Evolutionary conservation across 1,140 invertebrate species (phyloP).

Genomic region (Zelostemma sp.): DNA sequence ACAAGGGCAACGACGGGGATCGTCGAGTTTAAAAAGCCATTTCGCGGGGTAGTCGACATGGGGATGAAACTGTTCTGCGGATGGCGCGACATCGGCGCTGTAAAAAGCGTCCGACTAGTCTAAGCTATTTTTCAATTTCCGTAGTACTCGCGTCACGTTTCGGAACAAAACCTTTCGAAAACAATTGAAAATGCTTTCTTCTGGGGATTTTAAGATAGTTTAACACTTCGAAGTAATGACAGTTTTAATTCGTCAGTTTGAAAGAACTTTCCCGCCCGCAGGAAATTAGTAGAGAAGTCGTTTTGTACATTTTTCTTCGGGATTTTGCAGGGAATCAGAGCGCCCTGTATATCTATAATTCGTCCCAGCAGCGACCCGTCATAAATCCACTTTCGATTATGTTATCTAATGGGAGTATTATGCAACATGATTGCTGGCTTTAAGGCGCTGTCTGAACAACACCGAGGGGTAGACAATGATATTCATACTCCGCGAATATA

Average conservation of each 20-base stretch:
- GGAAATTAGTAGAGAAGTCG: neutral
- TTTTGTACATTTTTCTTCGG: constrained; percentile 5
- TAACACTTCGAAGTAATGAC: too few species aligned
- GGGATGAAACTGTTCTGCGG: constrained; percentile 24
- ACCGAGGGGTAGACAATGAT: constrained; percentile 40
- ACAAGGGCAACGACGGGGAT: constrained; percentile 8
- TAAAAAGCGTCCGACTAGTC: too few species aligned
- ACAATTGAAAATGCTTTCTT: too few species aligned
- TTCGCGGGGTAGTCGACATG: constrained; percentile 13
- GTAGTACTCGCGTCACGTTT: too few species aligned
- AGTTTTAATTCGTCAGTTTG: too few species aligned
- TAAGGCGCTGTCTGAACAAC: constrained; percentile 53
- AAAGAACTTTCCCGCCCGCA: too few species aligned
- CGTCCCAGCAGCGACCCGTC: constrained; percentile 49
- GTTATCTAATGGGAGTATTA: constrained; percentile 68
- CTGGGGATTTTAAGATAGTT: too few species aligned
- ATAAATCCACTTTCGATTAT: constrained; percentile 70
- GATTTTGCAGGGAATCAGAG: constrained; percentile 17
- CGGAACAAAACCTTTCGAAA: too few species aligned
- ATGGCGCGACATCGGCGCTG: constrained; percentile 2
- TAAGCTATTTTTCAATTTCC: too few species aligned
- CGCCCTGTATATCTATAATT: constrained; percentile 43
- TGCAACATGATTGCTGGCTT: constrained; percentile 66
- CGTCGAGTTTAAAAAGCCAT: constrained; percentile 32
- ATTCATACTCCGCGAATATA: constrained; percentile 33